Conservation (phyloP, 2,888 invertebrate species). For the Leuctra nigra region DNA sequence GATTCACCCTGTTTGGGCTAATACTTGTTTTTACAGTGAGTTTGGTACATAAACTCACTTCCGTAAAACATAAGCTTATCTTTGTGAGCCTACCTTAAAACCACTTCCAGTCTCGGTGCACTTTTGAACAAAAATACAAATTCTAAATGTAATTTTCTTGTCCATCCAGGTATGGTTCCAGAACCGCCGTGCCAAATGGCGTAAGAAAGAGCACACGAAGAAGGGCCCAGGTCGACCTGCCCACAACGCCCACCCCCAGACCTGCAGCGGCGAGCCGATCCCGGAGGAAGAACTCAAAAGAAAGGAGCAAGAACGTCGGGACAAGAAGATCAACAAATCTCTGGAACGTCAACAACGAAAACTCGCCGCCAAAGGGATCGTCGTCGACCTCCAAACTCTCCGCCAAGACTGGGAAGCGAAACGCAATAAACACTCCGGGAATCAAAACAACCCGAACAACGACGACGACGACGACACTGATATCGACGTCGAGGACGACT, state of each 20-base stretch:
- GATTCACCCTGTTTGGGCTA: too few species aligned
- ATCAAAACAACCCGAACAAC: not conserved
- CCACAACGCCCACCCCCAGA: slow-evolving; percentile 96
- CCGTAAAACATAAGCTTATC: too few species aligned
- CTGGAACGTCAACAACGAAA: slow-evolving; percentile 89
- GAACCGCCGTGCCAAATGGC: slow-evolving; percentile 97
- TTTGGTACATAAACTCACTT: too few species aligned
- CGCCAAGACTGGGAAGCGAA: slow-evolving; percentile 22
- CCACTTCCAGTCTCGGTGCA: too few species aligned
- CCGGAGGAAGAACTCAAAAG: slow-evolving; percentile 83
- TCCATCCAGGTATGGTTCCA: slow-evolving; percentile 94
- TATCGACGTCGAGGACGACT: slow-evolving; percentile 24
- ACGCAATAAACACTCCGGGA: slow-evolving; percentile 10
- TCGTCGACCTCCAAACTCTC: slow-evolving; percentile 4
- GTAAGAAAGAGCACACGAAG: slow-evolving; percentile 98
- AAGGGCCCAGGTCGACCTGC: slow-evolving; percentile 97
- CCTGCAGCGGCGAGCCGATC: slow-evolving; percentile 95
- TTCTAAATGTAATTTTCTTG: not conserved
- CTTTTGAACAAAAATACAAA: not conserved
- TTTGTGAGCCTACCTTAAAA: too few species aligned
- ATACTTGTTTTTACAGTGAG: too few species aligned
- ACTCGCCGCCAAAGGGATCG: slow-evolving; percentile 80
- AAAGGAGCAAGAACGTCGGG: slow-evolving; percentile 78
- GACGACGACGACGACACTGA: slow-evolving; percentile 23
- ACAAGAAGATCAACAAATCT: slow-evolving; percentile 88